phyloP scores from a whole-genome alignment of 1,140 invertebrate genomes.

The Euura lappo region DNA sequence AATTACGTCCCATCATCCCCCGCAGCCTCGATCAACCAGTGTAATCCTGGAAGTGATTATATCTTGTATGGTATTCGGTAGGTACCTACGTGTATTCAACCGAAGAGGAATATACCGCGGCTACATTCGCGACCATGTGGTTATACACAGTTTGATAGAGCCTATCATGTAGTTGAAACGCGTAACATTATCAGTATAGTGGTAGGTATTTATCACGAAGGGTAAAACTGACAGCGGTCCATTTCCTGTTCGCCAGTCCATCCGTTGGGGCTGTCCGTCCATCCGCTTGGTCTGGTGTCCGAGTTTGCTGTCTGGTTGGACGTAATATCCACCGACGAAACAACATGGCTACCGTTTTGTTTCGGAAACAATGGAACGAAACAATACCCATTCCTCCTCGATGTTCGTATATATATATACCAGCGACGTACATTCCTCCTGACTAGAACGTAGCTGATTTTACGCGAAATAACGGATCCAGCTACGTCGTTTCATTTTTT shows the following conservation, averaged over 20 bases:
- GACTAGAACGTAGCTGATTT: not conserved
- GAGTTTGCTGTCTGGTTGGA: constrained; percentile 47
- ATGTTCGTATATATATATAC: constrained; percentile 30
- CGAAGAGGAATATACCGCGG: too few species aligned
- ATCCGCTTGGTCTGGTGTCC: not conserved
- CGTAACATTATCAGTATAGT: not conserved
- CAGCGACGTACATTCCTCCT: constrained; percentile 15
- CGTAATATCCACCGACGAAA: constrained; percentile 59
- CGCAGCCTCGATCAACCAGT: too few species aligned
- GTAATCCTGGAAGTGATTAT: too few species aligned
- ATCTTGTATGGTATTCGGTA: too few species aligned
- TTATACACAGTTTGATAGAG: too few species aligned
- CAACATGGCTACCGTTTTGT: constrained; percentile 58
- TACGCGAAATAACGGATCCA: not conserved
- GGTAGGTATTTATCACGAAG: constrained; percentile 54
- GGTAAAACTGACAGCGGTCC: constrained; percentile 60
- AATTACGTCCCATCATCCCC: too few species aligned
- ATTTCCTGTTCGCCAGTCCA: constrained; percentile 53
- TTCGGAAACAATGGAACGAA: constrained; percentile 59
- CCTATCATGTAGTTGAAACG: not conserved
- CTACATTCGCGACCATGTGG: too few species aligned
- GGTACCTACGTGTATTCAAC: too few species aligned
- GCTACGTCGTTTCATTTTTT: not conserved
- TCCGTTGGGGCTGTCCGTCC: constrained; percentile 25
- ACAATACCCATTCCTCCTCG: constrained; percentile 51